Percentiles rank a stretch among this genome's conserved stretches.
These are phyloP conservation scores for Daktulosphaira vitifoliae DNA, from an alignment of 1,140 invertebrate genomes.

Conservation along the genomic window DNA sequence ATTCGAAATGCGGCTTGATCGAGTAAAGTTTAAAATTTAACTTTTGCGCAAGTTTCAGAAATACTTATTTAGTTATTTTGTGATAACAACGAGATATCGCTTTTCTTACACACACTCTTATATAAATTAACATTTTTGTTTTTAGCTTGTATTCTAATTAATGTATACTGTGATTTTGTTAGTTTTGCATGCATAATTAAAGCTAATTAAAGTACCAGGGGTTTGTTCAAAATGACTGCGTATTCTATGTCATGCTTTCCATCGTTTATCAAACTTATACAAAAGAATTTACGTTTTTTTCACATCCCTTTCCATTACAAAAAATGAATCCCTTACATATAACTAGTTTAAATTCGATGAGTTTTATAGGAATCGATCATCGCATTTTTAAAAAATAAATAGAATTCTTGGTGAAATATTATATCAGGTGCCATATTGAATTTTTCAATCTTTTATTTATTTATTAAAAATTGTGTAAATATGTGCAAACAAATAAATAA, in stretches of 20 bases:
- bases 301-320: background rate
- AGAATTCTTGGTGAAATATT: background rate
- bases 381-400: background rate
- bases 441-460: background rate
- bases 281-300: background rate
- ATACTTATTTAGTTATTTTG: background rate
- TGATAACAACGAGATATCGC: background rate
- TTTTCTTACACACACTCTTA: background rate
- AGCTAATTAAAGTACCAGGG: background rate
- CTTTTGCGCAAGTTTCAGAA: background rate
- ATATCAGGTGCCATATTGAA: background rate
- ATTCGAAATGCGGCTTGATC: background rate
- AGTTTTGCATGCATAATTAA: background rate
- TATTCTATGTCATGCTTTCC: conserved; percentile 4
- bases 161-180: background rate
- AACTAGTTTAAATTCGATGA: background rate
- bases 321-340: background rate
- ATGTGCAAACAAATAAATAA: background rate
- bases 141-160: background rate
- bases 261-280: background rate
- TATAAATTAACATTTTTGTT: background rate
- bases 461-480: conserved; percentile 5
- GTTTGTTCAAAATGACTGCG: background rate
- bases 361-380: background rate
- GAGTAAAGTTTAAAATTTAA: background rate